Conservation (phyloP, 2,888 invertebrate genomes). For the Isotomurus palustris region DNA sequence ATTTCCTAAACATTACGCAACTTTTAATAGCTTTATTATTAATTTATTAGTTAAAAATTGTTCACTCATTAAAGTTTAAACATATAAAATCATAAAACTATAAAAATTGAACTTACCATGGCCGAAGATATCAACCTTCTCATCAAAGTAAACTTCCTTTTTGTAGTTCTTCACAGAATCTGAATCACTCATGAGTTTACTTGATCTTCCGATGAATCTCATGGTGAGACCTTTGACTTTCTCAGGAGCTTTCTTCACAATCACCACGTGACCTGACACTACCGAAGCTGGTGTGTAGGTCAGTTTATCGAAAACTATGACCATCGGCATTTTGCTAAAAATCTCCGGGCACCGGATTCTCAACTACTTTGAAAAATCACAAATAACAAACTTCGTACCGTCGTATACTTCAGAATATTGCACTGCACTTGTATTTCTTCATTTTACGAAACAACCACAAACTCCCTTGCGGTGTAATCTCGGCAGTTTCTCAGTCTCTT, state of each 20-base stretch:
- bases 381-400: too few species aligned
- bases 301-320: conserved; percentile 33
- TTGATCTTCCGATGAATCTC: conserved; percentile 25
- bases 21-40: neutral
- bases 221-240: conserved; percentile 31
- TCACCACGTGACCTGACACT: conserved; percentile 32
- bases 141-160: conserved; percentile 37
- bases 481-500: too few species aligned
- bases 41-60: too few species aligned
- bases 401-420: too few species aligned
- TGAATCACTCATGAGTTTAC: conserved; percentile 19
- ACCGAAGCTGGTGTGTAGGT: conserved; percentile 26
- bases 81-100: too few species aligned
- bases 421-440: too few species aligned
- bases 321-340: conserved; percentile 39
- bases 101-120: conserved; percentile 23
- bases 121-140: conserved; percentile 35
- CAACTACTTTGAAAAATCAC: too few species aligned
- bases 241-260: conserved; percentile 31
- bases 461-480: too few species aligned
- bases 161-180: conserved; percentile 30
- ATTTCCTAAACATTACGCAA: too few species aligned
- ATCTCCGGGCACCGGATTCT: too few species aligned
- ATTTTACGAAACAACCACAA: too few species aligned
- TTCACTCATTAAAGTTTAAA: too few species aligned